Percentiles rank a stretch among this genome's conserved stretches.
These are phyloP conservation scores for Cynocephalus volans DNA, from an alignment of 2,113 vertebrate species.

Conservation along the genomic window DNA sequence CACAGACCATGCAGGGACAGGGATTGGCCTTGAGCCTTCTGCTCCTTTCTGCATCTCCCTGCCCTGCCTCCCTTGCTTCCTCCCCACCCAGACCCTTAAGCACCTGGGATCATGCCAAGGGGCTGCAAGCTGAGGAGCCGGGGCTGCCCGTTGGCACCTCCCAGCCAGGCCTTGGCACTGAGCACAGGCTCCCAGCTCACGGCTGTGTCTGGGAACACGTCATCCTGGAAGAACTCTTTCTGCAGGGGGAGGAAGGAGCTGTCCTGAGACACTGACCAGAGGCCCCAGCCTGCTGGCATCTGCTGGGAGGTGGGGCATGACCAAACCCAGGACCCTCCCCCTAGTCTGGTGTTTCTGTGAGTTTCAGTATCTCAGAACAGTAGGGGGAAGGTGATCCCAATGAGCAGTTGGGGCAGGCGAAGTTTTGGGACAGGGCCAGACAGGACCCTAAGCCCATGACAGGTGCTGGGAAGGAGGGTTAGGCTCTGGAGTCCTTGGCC, in stretches of 20 bases:
- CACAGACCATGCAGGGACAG: background rate
- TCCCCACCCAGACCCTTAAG: background rate
- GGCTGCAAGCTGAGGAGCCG: slow-evolving; percentile 92
- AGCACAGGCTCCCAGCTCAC: slow-evolving; percentile 94
- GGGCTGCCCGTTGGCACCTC: slow-evolving; percentile 90
- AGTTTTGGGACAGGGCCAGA: background rate
- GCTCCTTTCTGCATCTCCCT: background rate
- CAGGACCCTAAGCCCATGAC: background rate
- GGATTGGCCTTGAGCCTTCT: background rate
- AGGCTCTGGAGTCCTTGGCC: background rate
- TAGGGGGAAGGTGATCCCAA: background rate
- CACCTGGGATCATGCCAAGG: slow-evolving; percentile 94
- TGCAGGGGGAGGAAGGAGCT: slow-evolving; percentile 78
- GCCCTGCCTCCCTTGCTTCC: background rate
- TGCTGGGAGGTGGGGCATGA: accelerated
- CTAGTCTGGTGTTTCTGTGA: background rate
- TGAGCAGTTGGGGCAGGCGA: background rate
- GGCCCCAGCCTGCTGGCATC: background rate
- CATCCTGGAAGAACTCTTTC: slow-evolving; percentile 99
- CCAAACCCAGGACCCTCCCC: background rate
- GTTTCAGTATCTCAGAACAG: slow-evolving; percentile 2
- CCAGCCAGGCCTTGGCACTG: slow-evolving; percentile 91
- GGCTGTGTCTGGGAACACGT: slow-evolving; percentile 92
- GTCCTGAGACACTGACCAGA: background rate
- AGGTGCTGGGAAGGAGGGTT: background rate